A percentile compares a stretch with the other conserved stretches of the same genome.
phyloP scores from a whole-genome alignment of 2,113 vertebrate species.

The Tupaia chinensis region DNA sequence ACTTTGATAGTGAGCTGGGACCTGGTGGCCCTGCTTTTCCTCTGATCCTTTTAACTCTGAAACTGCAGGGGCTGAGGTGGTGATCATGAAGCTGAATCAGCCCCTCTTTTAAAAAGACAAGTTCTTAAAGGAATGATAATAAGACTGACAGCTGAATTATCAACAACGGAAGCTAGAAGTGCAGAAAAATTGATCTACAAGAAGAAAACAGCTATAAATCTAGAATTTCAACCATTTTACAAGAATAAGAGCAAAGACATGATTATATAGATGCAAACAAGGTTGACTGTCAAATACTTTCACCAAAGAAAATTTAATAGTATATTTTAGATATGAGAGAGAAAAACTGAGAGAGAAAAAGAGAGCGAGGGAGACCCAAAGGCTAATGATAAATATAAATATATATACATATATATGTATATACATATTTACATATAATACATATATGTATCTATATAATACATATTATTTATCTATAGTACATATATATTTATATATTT shows the following conservation, averaged over 20 bases:
- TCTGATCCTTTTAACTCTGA: no score
- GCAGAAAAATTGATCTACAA: neutral
- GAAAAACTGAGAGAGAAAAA: neutral
- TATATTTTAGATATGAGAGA: neutral
- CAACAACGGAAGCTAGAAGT: neutral
- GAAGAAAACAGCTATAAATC: neutral
- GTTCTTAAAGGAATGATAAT: neutral
- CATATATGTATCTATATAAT: no score
- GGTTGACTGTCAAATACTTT: neutral
- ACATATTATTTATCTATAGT: no score
- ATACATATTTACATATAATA: no score
- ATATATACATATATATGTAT: no score
- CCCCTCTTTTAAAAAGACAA: neutral
- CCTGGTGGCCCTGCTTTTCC: no score
- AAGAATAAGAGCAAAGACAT: neutral
- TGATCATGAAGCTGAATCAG: no score
- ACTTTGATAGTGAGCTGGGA: no score
- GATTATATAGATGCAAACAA: neutral
- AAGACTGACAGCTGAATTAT: neutral
- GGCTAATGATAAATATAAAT: neutral
- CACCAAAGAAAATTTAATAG: neutral
- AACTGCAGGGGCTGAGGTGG: neutral
- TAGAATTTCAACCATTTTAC: neutral
- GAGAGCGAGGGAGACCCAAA: neutral
- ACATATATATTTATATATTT: no score